phyloP scores from a whole-genome alignment of 1,140 invertebrate genomes.

The Brachionus paranguensis region DNA sequence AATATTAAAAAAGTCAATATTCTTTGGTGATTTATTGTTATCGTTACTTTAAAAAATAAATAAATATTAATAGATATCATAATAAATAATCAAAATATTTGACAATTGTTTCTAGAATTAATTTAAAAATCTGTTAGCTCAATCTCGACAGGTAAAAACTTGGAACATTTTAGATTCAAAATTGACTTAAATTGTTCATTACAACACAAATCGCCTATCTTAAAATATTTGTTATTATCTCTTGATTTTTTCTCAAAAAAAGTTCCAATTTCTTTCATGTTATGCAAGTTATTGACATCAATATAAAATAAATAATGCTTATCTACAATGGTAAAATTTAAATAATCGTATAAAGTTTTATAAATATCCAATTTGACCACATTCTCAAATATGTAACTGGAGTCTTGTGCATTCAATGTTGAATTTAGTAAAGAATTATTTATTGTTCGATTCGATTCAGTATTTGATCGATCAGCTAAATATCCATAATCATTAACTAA shows the following conservation, averaged over 20 bases:
- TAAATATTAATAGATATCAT: not conserved
- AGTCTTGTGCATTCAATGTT: not conserved
- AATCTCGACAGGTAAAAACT: slow-evolving; percentile 10
- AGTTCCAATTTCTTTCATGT: not conserved
- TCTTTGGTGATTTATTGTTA: not conserved
- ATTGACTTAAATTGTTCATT: slow-evolving; percentile 28
- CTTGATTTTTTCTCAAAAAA: not conserved
- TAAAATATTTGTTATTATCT: not conserved
- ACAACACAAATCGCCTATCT: not conserved
- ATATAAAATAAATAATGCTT: slow-evolving; percentile 28
- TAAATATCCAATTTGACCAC: slow-evolving; percentile 15
- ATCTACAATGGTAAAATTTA: not conserved
- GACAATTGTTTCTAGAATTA: not conserved
- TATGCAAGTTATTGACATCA: not conserved
- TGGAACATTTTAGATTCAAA: not conserved
- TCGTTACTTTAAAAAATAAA: not conserved
- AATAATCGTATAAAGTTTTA: slow-evolving; percentile 30
- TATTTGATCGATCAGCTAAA: not conserved
- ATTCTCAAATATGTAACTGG: not conserved
- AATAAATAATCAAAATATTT: not conserved
- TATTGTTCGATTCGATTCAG: not conserved
- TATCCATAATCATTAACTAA: not conserved
- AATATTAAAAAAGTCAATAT: not conserved
- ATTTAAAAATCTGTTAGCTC: not conserved
- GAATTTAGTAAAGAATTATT: slow-evolving; percentile 13